These are phyloP conservation scores for Dicentrarchus labrax DNA, from an alignment of 2,113 vertebrate genomes.

Conservation along the genomic window DNA sequence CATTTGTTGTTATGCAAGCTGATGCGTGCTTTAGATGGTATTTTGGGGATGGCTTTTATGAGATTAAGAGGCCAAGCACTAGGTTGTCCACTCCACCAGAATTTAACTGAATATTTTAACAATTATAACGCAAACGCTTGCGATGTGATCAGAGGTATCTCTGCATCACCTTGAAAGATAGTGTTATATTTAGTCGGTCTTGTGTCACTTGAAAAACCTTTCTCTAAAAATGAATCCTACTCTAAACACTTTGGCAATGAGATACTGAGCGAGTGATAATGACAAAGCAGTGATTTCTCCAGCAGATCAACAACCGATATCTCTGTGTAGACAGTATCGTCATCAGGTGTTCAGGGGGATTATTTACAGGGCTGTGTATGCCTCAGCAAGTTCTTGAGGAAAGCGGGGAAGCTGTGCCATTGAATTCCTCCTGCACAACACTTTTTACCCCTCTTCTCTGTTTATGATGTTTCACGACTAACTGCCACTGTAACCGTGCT, in stretches of 20 bases:
- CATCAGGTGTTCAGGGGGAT: conserved; percentile 13
- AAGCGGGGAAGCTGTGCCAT: neutral
- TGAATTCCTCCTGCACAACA: neutral
- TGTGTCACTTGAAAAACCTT: neutral
- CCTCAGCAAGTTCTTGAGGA: conserved; percentile 35
- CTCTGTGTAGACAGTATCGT: neutral
- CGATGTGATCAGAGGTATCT: neutral
- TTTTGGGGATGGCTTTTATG: conserved; percentile 39
- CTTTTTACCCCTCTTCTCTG: neutral
- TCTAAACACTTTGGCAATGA: neutral
- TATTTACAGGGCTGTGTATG: conserved; percentile 24
- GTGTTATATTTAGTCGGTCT: conserved; percentile 21
- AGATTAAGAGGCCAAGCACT: conserved; percentile 34
- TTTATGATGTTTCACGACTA: neutral
- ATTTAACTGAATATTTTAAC: conserved; percentile 12
- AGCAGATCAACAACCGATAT: conserved; percentile 19
- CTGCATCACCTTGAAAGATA: conserved; percentile 12
- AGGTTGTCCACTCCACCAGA: conserved; percentile 17
- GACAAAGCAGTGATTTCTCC: conserved; percentile 16
- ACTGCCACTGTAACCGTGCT: neutral
- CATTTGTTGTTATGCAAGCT: conserved; percentile 38
- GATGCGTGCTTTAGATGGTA: conserved; percentile 12
- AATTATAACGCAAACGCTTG: neutral
- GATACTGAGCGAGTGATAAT: neutral
- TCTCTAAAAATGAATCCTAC: neutral